phyloP scores from a whole-genome alignment of 2,113 vertebrate genomes.

The Bujurquina vittata region DNA sequence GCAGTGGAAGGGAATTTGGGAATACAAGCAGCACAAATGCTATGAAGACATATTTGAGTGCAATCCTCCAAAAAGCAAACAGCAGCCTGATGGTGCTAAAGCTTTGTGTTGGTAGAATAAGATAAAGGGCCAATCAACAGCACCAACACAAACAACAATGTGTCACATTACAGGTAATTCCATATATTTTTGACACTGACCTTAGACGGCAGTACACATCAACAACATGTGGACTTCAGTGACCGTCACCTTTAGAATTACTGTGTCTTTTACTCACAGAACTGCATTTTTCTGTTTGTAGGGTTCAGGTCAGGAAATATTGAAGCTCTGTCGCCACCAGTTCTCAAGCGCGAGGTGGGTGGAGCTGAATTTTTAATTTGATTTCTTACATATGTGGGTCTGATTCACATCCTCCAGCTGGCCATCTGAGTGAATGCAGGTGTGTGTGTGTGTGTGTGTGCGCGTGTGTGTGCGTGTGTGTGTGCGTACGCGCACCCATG shows the following conservation, averaged over 20 bases:
- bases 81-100: background rate
- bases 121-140: background rate
- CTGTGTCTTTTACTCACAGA: background rate
- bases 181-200: no score
- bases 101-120: background rate
- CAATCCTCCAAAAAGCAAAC: background rate
- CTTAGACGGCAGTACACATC: background rate
- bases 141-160: background rate
- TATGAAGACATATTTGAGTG: background rate
- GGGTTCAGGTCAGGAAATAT: background rate
- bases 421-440: conserved; percentile 50
- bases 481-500: conserved; percentile 22
- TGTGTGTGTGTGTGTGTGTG: conserved; percentile 27
- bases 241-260: background rate
- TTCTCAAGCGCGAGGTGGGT: conserved; percentile 43
- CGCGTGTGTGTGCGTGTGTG: background rate
- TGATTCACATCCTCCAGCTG: conserved; percentile 49
- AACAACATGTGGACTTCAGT: background rate
- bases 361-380: conserved; percentile 53
- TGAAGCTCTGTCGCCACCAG: conserved; percentile 6
- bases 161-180: background rate
- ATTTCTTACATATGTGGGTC: conserved; percentile 71
- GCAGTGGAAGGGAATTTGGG: background rate
- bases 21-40: background rate
- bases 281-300: background rate